Evolutionary conservation across 2,888 invertebrate species (phyloP), one percentile per base, ranked within the genome.

Genomic region (Acrocera orbiculus): DNA sequence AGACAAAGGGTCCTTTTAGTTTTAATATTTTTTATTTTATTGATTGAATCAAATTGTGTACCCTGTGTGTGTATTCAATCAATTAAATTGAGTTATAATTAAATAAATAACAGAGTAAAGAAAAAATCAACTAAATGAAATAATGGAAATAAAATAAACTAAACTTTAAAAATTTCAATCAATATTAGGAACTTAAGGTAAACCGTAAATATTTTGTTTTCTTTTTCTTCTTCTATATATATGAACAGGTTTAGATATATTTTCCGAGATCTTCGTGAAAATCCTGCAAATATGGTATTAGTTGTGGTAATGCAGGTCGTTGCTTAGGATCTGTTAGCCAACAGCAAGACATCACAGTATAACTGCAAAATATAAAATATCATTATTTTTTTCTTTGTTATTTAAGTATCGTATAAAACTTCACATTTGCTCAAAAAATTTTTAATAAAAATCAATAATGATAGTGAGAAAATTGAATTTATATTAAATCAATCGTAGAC

Each of bases 281-380:
- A 53, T 73, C 72, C 52, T 73, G 71, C 42, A 76, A 58, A 53
- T 70, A 74, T 40, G 71, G 68, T 39, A 73, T 59, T 26, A 76
- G 62, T 49, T 74, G 73, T 30, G 69, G 65, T 54, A 72, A 68
- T 35, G 71, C 69, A 9, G 75, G 75, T 32, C 76, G 57, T 47
- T 75, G 73, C 36, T 71, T 66, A n/a, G 71, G 64, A 45, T 67
- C 64, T 39, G 64, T 62, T 43, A 72, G 53, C 75, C 75, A 76
- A 50, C 75, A 76, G 47, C 72, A 72, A 34, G 70, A 70, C 74
- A 76, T 76, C 38, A 74, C 66, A 36, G 72, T 70, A 51, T 70
- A 75, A 47, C 70, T 70, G 50, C 35, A 52, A 49, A 27, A 14
- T 27, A 16, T 34, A 15, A 9, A 32, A 15, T n/a, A n/a, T n/a